Percentiles rank a stretch among this genome's conserved stretches.
Evolutionary conservation across 2,113 vertebrate genomes (phyloP).

Genomic region (Accipiter cooperii): DNA sequence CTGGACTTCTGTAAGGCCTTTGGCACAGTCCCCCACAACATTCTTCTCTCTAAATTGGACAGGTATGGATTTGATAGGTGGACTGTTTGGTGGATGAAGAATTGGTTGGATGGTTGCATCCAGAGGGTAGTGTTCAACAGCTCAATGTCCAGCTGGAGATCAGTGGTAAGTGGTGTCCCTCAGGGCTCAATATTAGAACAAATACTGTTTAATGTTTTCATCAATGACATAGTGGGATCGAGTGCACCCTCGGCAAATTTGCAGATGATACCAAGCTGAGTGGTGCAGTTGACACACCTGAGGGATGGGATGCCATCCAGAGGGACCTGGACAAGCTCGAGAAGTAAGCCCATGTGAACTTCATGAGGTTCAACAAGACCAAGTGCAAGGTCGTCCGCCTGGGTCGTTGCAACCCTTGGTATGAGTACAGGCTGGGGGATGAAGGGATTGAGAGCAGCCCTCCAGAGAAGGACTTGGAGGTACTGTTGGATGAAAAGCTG

Average conservation of each 20-base stretch:
- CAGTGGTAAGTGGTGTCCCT: not conserved
- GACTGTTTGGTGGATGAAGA: not conserved
- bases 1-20: no score
- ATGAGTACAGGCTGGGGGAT: not conserved
- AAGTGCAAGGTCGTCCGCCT: not conserved
- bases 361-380: not conserved
- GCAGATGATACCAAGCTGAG: not conserved
- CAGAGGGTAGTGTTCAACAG: not conserved
- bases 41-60: no score
- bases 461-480: not conserved
- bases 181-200: not conserved
- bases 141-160: not conserved
- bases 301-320: not conserved
- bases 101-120: not conserved
- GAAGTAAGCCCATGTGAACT: not conserved
- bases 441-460: not conserved
- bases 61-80: not conserved
- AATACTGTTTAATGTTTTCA: not conserved
- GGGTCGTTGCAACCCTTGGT: not conserved
- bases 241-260: not conserved
- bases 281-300: accelerated
- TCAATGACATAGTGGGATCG: not conserved
- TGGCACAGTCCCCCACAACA: no score
- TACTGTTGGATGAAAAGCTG: not conserved
- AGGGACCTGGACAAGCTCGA: not conserved